Base-by-base conservation (phyloP, 23 tunicate genomes). In the Trididemnum clinides region DNA sequence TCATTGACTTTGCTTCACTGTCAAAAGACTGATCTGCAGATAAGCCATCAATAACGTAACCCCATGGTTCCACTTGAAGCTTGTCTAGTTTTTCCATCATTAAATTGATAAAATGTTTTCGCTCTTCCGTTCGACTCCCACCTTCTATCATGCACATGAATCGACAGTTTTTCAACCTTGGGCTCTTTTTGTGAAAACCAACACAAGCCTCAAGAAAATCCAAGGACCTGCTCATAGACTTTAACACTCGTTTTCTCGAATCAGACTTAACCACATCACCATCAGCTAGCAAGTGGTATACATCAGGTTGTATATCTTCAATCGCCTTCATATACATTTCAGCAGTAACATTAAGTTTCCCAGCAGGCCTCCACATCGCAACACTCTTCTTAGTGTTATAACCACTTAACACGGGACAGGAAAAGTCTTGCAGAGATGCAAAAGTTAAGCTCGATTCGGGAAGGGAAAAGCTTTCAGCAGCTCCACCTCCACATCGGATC, bases 361-460 rank as follows among this genome's bases (percentile, higher is more conserved):
- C 98, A 69, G 86, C 74, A 0, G 66, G 44, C 15, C 92, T 83
- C 98, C 98, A 93, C 1, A 93, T 72, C 35, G 98, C 91, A 57
- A 93, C 92, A 4, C 90, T 28, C 51, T 84, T 71, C 3, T 66
- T 88, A 79, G 92, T 93, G 64, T 88, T 88, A 44, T 87, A 85
- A 1, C 88, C 87, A 31, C 28, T 64, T 19, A 59, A 1, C 0
- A 78, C 25, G 23, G 33, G 57, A 0, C 33, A 10, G 19, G 91
- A 57, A 6, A 72, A 44, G 73, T 93, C 98, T 84, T 88, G 77
- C 0, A 87, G 33, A 38, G 83, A 54, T 0, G 35, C 25, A 44
- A 71, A 84, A 2, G 44, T 38, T 2, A 84, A 21, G 57, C 82
- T 85, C 18, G 71, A 15, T 0, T 58, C 10, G 3, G 83, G 70